phyloP scores from a whole-genome alignment of 2,888 invertebrate species.

The Caenorhabditis sp. region DNA sequence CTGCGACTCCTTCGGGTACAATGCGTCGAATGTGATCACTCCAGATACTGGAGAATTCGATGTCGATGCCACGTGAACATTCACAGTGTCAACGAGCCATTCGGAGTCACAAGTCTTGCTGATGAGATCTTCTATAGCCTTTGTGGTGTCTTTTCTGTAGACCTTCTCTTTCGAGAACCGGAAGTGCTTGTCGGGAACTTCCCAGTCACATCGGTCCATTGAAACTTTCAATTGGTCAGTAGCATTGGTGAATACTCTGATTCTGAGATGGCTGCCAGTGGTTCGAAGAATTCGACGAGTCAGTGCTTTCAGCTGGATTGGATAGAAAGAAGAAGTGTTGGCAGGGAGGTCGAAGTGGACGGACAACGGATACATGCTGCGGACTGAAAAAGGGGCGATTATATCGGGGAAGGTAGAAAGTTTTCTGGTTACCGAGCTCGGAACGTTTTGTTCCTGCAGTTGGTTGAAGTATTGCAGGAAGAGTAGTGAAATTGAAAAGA shows the following conservation, averaged over 20 bases:
- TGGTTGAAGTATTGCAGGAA: no score
- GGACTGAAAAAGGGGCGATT: slow-evolving; percentile 12
- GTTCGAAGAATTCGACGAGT: background rate
- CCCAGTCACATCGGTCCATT: slow-evolving; percentile 21
- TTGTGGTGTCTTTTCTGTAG: background rate
- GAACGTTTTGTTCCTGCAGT: background rate
- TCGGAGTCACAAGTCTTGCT: slow-evolving; percentile 5
- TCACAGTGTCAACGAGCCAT: slow-evolving; percentile 32
- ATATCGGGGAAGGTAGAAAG: background rate
- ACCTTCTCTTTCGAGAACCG: background rate
- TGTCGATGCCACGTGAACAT: background rate
- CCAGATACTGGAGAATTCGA: background rate
- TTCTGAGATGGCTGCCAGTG: background rate
- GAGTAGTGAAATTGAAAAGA: background rate
- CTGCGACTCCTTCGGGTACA: no score
- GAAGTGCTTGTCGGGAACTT: background rate
- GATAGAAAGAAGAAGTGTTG: slow-evolving; percentile 2
- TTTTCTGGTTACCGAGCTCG: background rate
- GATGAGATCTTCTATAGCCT: slow-evolving; percentile 1
- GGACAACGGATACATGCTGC: slow-evolving; percentile 3
- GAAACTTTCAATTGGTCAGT: background rate
- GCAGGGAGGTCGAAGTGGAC: slow-evolving; percentile 16
- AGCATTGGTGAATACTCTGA: background rate
- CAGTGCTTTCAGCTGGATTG: slow-evolving; percentile 23
- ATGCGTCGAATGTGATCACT: background rate